Evolutionary conservation across 2,888 invertebrate species (phyloP).

Genomic region (Orchesellides sinensis): DNA sequence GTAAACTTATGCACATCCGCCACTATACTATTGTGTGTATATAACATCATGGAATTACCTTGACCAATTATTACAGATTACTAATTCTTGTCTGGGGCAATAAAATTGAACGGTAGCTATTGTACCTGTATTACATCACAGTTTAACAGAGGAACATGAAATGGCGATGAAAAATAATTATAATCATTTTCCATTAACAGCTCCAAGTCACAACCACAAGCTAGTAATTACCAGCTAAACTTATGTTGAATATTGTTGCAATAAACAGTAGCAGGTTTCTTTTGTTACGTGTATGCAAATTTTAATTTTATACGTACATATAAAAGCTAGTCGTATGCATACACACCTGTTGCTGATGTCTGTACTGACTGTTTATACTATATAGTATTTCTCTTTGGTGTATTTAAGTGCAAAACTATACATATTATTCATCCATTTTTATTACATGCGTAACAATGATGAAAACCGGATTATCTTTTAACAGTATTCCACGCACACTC

Average conservation of each 20-base stretch:
- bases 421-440: neutral
- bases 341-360: no score
- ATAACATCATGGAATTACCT: constrained; percentile 25
- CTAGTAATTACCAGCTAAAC: constrained; percentile 7
- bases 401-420: no score
- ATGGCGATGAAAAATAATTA: constrained; percentile 46
- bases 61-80: constrained; percentile 49
- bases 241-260: neutral
- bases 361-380: no score
- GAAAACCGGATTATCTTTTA: constrained; percentile 50
- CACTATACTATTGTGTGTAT: no score
- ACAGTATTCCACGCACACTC: constrained; percentile 46
- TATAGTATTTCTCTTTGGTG: no score
- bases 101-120: constrained; percentile 52
- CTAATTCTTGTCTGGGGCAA: constrained; percentile 30
- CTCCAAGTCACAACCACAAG: constrained; percentile 27
- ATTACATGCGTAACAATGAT: constrained; percentile 36
- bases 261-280: no score
- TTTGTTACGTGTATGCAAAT: neutral
- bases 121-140: constrained; percentile 49
- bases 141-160: constrained; percentile 42
- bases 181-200: constrained; percentile 59
- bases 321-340: no score
- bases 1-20: constrained; percentile 30
- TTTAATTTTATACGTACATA: no score